Conservation (phyloP, 2,888 invertebrate species). For the Callimorpha dominula region DNA sequence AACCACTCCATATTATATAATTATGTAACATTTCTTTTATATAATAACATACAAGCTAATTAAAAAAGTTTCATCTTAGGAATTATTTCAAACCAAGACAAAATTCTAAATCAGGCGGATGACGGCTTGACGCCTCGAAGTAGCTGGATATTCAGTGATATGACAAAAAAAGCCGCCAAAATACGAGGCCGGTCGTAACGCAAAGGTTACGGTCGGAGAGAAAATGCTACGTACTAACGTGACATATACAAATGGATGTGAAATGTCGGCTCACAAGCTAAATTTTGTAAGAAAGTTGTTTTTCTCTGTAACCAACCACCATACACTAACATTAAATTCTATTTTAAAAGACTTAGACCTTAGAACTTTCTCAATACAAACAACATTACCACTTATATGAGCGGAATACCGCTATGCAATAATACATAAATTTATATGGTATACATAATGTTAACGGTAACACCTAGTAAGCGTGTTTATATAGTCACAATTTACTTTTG, state of each 20-base stretch:
- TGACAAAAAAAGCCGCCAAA: neutral
- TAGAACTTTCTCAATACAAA: neutral
- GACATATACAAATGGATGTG: slow-evolving; percentile 15
- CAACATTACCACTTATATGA: neutral
- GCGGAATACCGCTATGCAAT: neutral
- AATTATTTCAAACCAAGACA: too few relatives aligned
- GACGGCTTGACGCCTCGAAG: neutral
- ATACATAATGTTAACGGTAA: too few relatives aligned
- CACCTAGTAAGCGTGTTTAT: too few relatives aligned
- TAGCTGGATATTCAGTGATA: slow-evolving; percentile 7
- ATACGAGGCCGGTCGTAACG: slow-evolving; percentile 3
- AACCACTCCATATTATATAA: too few relatives aligned
- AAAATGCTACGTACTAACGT: slow-evolving; percentile 12
- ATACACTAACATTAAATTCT: neutral
- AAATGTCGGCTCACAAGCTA: neutral
- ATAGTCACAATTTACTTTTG: neutral
- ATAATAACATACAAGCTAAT: too few relatives aligned
- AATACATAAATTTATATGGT: neutral
- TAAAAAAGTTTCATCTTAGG: too few relatives aligned
- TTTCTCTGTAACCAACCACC: slow-evolving; percentile 3
- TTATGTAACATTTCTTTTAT: too few relatives aligned
- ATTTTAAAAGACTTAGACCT: neutral
- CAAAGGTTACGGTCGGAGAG: slow-evolving; percentile 14
- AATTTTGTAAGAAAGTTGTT: slow-evolving; percentile 13
- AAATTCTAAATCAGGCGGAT: neutral